These are phyloP conservation scores for Gallinago undulata DNA, from an alignment of 2,113 vertebrate genomes.

Conservation along the genomic window DNA sequence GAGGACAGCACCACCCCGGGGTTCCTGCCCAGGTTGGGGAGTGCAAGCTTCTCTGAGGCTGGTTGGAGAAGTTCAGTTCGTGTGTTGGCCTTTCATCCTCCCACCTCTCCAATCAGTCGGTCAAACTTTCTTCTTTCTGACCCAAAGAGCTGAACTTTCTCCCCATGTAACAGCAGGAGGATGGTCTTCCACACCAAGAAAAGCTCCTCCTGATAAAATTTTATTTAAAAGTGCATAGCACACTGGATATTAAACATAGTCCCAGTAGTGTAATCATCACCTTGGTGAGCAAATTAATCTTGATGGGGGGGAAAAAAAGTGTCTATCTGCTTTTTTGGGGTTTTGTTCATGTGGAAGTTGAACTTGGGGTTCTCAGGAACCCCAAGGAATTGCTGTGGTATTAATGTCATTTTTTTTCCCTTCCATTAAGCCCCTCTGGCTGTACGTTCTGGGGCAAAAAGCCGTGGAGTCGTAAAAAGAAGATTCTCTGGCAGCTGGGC, in stretches of 20 bases:
- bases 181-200: background rate
- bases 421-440: conserved; percentile 87
- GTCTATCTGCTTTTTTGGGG: background rate
- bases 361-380: background rate
- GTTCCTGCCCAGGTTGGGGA: too few relatives aligned
- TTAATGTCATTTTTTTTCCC: background rate
- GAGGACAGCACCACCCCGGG: background rate
- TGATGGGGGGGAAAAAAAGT: background rate
- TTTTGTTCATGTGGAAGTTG: background rate
- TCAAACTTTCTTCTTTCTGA: background rate
- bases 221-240: background rate
- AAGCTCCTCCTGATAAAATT: background rate
- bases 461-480: conserved; percentile 99
- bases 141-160: background rate
- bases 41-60: rapidly evolving
- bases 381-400: background rate
- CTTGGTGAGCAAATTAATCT: background rate
- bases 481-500: conserved; percentile 98
- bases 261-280: background rate
- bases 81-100: background rate
- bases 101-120: rapidly evolving
- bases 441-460: conserved; percentile 99
- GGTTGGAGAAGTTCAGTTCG: rapidly evolving
- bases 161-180: rapidly evolving
- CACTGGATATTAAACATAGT: background rate